Percentiles rank a stretch among this genome's conserved stretches.
Conservation (phyloP, 2,113 vertebrate genomes). For the Bagarius yarrelli region DNA sequence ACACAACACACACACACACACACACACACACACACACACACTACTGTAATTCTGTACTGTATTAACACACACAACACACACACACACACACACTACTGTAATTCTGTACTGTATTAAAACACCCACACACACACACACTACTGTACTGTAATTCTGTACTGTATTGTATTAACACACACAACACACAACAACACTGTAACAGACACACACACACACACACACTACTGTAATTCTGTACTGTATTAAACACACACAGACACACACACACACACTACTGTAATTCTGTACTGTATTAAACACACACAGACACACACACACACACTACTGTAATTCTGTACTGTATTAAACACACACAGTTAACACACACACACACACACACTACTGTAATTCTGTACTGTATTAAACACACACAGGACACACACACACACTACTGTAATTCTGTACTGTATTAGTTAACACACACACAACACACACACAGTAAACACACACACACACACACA, state of each 20-base stretch:
- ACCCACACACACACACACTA: background rate
- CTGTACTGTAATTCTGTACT: background rate
- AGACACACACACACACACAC: background rate
- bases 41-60: background rate
- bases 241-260: slow-evolving; percentile 28
- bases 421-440: background rate
- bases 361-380: background rate
- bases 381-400: background rate
- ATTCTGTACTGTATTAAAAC: background rate
- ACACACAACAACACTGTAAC: background rate
- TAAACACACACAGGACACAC: background rate
- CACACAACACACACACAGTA: slow-evolving; percentile 18
- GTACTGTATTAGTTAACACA: background rate
- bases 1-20: no score
- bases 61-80: slow-evolving; percentile 12
- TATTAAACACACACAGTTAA: slow-evolving; percentile 27
- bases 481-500: background rate
- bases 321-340: background rate
- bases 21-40: background rate
- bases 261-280: background rate
- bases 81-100: background rate
- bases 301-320: background rate
- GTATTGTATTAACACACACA: slow-evolving; percentile 17
- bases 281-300: background rate
- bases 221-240: background rate